Conservation (phyloP, 1,140 invertebrate species). For the Nixonia krombeini region DNA sequence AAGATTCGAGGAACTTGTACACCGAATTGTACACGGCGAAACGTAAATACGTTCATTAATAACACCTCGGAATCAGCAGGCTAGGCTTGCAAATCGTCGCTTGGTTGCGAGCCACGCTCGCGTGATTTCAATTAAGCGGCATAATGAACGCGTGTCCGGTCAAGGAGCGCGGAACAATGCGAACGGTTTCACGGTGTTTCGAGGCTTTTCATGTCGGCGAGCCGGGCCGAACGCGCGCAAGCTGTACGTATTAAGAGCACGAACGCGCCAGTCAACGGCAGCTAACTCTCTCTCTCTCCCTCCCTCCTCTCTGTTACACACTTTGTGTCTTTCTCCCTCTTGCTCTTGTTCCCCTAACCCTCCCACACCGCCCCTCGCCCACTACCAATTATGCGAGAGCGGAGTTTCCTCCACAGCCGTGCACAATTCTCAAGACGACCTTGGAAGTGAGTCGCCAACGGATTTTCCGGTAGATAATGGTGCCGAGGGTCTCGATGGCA, state of each 20-base stretch:
- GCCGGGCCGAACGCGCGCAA: conserved; percentile 36
- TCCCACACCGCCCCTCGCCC: background rate
- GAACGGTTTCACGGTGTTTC: background rate
- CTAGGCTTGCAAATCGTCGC: too few species aligned
- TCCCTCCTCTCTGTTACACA: too few species aligned
- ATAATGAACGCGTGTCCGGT: background rate
- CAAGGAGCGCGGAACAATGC: conserved; percentile 1
- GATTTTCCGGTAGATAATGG: conserved; percentile 21
- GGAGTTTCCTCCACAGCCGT: too few species aligned
- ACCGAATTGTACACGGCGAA: conserved; percentile 29
- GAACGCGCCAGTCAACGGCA: background rate
- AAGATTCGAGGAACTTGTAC: too few species aligned
- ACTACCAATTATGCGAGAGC: conserved; percentile 48
- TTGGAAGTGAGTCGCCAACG: conserved; percentile 28
- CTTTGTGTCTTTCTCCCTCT: too few species aligned
- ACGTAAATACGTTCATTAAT: conserved; percentile 6
- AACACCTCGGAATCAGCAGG: too few species aligned
- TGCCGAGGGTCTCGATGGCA: conserved; percentile 1
- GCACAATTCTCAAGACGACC: conserved; percentile 8
- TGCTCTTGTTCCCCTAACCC: too few species aligned
- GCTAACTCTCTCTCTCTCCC: too few species aligned
- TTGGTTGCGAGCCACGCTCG: too few species aligned
- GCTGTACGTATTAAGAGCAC: conserved; percentile 41
- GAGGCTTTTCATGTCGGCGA: conserved; percentile 1
- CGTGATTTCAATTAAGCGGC: background rate